Conservation (phyloP, 35 echinoderm and acorn worm genomes). For the Apostichopus japonicus region DNA sequence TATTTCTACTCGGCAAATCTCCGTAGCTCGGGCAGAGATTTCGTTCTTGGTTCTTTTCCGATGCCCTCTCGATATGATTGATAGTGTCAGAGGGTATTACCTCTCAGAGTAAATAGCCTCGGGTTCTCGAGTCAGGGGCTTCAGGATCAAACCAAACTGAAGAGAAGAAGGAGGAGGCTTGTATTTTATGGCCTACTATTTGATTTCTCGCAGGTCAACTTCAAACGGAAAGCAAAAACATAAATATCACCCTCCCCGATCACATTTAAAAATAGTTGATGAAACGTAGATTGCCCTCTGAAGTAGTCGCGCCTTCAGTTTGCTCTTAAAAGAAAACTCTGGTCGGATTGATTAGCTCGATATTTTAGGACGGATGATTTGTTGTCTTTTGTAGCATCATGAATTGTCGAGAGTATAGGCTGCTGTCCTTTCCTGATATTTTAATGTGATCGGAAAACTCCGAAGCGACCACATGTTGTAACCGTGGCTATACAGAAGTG, state of each 20-base stretch:
- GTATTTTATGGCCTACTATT: conserved; percentile 33
- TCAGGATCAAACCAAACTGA: neutral
- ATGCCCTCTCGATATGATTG: conserved; percentile 23
- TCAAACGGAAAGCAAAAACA: neutral
- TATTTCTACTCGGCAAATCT: neutral
- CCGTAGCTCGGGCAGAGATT: neutral
- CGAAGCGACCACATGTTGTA: too few relatives aligned
- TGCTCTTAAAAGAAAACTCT: neutral
- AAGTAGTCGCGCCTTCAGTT: conserved; percentile 12
- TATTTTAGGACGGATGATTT: conserved; percentile 7
- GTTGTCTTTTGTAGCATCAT: too few relatives aligned
- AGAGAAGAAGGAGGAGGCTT: neutral
- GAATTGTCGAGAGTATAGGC: too few relatives aligned
- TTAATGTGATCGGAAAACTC: too few relatives aligned
- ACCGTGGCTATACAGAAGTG: too few relatives aligned
- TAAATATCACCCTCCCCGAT: neutral
- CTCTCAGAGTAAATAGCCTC: conserved; percentile 31
- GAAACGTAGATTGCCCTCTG: conserved; percentile 27
- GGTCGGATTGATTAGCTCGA: neutral
- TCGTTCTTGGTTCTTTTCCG: neutral
- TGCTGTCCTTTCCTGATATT: too few relatives aligned
- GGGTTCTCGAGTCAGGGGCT: neutral
- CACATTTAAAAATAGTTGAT: conserved; percentile 33
- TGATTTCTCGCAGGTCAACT: conserved; percentile 39
- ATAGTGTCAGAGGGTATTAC: conserved; percentile 11